Evolutionary conservation across 1,140 invertebrate species (phyloP).

Genomic region (Eciton burchellii): DNA sequence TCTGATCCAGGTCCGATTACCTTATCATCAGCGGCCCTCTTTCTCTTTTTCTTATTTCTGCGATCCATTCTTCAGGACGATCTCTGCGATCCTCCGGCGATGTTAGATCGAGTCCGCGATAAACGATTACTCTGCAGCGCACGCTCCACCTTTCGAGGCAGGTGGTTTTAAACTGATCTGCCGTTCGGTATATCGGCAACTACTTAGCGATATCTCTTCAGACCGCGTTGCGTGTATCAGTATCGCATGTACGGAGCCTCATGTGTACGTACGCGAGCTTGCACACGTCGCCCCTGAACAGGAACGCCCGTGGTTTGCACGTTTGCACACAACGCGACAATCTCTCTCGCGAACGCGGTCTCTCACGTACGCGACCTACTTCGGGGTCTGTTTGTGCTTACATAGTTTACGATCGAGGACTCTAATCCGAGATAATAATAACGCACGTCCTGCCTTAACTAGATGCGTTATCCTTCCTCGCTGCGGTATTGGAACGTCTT

Average conservation of each 20-base stretch:
- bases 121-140: constrained; percentile 9
- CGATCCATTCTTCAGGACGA: constrained; percentile 69
- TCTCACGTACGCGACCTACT: not conserved
- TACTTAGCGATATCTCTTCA: constrained; percentile 82
- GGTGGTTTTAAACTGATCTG: constrained; percentile 79
- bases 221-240: constrained; percentile 68
- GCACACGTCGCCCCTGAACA: constrained; percentile 19
- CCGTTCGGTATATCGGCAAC: constrained; percentile 77
- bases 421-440: constrained; percentile 35
- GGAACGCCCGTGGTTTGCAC: constrained; percentile 5
- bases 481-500: not conserved
- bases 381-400: constrained; percentile 39
- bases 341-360: not conserved
- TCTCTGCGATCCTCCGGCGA: not conserved
- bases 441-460: constrained; percentile 6
- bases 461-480: not conserved
- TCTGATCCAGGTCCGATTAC: constrained; percentile 59
- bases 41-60: constrained; percentile 65
- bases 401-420: constrained; percentile 27
- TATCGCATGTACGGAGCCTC: constrained; percentile 39
- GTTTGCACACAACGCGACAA: not conserved
- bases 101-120: constrained; percentile 4
- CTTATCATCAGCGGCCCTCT: constrained; percentile 67
- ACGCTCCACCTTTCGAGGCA: constrained; percentile 71
- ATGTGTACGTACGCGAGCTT: not conserved